Conservation (phyloP, 2,888 invertebrate genomes). For the Salpingus planirostris region DNA sequence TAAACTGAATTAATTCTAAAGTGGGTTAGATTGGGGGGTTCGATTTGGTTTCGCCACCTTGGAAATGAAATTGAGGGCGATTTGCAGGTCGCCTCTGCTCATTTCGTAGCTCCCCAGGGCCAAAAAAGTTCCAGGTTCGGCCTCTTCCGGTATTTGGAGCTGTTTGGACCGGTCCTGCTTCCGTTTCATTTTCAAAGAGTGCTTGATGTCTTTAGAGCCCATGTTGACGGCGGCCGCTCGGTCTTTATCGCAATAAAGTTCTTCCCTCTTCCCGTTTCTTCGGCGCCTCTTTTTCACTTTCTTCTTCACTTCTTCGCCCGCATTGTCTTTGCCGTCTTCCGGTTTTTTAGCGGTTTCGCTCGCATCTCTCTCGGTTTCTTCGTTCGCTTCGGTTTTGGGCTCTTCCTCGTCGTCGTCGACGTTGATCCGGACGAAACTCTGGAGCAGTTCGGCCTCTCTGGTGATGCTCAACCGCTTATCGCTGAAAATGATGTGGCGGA, state of each 20-base stretch:
- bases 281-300: conserved; percentile 39
- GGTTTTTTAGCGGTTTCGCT: not conserved
- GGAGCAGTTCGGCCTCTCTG: conserved; percentile 64
- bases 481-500: too few relatives aligned
- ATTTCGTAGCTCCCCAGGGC: conserved; percentile 70
- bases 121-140: conserved; percentile 66
- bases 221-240: conserved; percentile 82
- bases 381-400: conserved; percentile 5
- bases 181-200: conserved; percentile 69
- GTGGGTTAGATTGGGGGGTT: too few relatives aligned
- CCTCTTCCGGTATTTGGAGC: conserved; percentile 67
- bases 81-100: conserved; percentile 61
- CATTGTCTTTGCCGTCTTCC: conserved; percentile 11
- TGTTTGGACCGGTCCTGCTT: conserved; percentile 66
- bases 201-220: conserved; percentile 81
- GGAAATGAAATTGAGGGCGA: conserved; percentile 66
- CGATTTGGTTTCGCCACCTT: too few relatives aligned
- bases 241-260: conserved; percentile 84
- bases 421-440: conserved; percentile 69
- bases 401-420: conserved; percentile 46
- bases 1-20: too few relatives aligned
- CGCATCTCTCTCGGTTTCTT: conserved; percentile 8
- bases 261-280: conserved; percentile 49
- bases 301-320: conserved; percentile 26
- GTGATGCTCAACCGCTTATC: conserved; percentile 32